Evolutionary conservation across 2,888 invertebrate species (phyloP).

Genomic region (Patella depressa): DNA sequence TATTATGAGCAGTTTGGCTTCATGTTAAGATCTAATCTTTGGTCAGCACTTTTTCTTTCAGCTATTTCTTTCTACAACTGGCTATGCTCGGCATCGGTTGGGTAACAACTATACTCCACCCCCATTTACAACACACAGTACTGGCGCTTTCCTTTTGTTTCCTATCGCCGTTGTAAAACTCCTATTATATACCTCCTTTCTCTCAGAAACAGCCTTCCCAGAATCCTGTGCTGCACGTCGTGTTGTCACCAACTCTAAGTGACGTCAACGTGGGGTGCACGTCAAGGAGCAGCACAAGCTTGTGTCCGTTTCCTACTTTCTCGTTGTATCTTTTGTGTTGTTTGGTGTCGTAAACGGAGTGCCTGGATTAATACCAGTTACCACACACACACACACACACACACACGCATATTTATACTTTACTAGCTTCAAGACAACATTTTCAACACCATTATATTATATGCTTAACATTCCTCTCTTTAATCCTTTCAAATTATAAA

Average conservation of each 20-base stretch:
- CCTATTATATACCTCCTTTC: background rate
- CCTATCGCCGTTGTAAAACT: conserved; percentile 10
- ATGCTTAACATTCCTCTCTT: no score
- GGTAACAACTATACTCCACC: conserved; percentile 40
- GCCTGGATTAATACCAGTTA: background rate
- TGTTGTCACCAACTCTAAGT: background rate
- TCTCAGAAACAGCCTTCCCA: background rate
- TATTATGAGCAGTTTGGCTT: conserved; percentile 6
- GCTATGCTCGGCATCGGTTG: conserved; percentile 35
- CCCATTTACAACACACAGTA: conserved; percentile 43
- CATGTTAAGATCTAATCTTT: conserved; percentile 7
- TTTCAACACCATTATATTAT: no score
- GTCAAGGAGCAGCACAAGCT: background rate
- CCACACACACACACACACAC: background rate
- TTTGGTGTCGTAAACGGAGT: conserved; percentile 8
- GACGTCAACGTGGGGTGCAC: background rate
- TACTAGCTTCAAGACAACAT: conserved; percentile 1
- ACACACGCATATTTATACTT: background rate
- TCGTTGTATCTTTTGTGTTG: conserved; percentile 12
- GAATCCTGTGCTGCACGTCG: background rate
- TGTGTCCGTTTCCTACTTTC: conserved; percentile 12
- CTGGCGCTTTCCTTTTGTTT: conserved; percentile 12
- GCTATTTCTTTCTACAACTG: conserved; percentile 14
- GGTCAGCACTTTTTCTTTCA: conserved; percentile 12
- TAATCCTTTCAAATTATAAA: no score